Base-by-base conservation (phyloP, 2,888 invertebrate genomes). In the Drosophila pegasa region DNA sequence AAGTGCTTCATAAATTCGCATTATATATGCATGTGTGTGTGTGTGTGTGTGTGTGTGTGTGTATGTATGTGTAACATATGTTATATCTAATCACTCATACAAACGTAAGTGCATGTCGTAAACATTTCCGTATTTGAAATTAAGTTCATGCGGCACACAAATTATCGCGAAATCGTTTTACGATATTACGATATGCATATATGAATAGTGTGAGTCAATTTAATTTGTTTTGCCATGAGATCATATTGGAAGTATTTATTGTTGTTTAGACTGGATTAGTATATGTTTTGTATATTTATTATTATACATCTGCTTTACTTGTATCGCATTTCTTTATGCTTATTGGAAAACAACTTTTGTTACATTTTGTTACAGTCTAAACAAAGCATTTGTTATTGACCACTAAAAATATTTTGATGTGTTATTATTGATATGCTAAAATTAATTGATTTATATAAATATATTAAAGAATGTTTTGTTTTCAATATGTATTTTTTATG, bases 1-100 rank as follows among this genome's bases (percentile, higher is more conserved):
- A 50, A 78, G 59, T 65, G 64, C 61, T 77, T 67, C 48, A 72
- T 33, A 70, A 62, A 70, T 81, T 72, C 71, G 61, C 78, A 67
- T 75, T 71, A 45, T 51, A 71, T 2, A 61, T 45, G 33, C 16
- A 29, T 35, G 31, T 8, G 40, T 31, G n/a, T n/a, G 52, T 35
- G 31, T 1, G 22, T 2, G 33, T 9, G 10, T 25, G 41, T 12
- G 14, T 4, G 2, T n/a, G 10, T 12, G 0, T 35, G 1, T 20
- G 8, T 51, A 25, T 14, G 20, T 20, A 31, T 25, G 2, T 33
- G 22, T 20, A 35, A 27, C 37, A 47, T 43, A n/a, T 64, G 31
- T 20, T 54, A 22, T 75, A 75, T 75, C 67, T 71, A 63, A 71
- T 57, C 76, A 71, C 59, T 12, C 59, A 71, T 47, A 45, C 57